A percentile compares a stretch with the other conserved stretches of the same genome.
These are phyloP conservation scores for Ictalurus furcatus DNA, from an alignment of 2,113 vertebrate species.

Conservation along the genomic window DNA sequence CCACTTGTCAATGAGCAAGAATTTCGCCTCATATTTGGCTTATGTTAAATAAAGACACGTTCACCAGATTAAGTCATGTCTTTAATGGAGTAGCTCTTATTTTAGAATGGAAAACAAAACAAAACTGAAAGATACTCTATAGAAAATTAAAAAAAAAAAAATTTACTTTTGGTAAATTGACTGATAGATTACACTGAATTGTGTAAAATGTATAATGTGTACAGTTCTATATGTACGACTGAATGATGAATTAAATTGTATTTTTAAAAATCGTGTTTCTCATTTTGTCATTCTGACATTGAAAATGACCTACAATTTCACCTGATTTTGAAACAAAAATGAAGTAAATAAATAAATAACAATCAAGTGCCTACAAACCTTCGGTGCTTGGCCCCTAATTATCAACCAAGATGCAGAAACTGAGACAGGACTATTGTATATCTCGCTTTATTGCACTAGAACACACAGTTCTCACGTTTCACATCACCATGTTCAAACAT, in stretches of 20 bases:
- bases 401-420: not conserved
- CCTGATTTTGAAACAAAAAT: not conserved
- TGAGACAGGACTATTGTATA: not conserved
- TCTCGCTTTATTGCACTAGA: not conserved
- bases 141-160: not conserved
- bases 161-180: slow-evolving; percentile 52
- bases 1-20: slow-evolving; percentile 58
- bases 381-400: not conserved
- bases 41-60: slow-evolving; percentile 58
- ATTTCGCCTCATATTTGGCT: slow-evolving; percentile 49
- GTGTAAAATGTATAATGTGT: slow-evolving; percentile 75
- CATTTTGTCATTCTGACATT: not conserved
- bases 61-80: slow-evolving; percentile 44
- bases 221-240: slow-evolving; percentile 72
- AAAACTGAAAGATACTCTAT: slow-evolving; percentile 32
- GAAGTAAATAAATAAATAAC: not conserved
- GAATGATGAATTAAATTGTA: slow-evolving; percentile 74
- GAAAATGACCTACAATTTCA: not conserved
- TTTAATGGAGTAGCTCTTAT: slow-evolving; percentile 25
- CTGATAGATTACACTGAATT: slow-evolving; percentile 57
- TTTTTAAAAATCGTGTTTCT: slow-evolving; percentile 65
- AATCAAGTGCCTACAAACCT: too few species aligned
- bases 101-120: slow-evolving; percentile 50
- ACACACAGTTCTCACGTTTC: not conserved
- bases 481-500: slow-evolving; percentile 21